Conservation (phyloP, 2,888 invertebrate species). For the Sphinx pinastri region DNA sequence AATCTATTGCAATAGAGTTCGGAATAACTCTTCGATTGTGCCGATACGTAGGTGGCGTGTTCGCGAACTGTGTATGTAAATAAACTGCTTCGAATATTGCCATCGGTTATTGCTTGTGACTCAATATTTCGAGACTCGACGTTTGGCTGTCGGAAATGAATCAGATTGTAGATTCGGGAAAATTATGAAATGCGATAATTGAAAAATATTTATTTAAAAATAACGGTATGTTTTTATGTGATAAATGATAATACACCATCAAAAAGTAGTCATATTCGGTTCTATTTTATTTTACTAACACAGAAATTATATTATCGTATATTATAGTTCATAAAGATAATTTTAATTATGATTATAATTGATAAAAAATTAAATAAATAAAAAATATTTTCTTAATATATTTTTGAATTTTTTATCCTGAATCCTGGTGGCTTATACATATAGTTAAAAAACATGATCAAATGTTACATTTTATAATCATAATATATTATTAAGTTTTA, state of each 20-base stretch:
- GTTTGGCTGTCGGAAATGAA: constrained; percentile 25
- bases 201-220: background rate
- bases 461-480: too few relatives aligned
- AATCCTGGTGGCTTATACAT: too few relatives aligned
- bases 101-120: constrained; percentile 43
- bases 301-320: background rate
- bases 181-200: background rate
- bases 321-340: too few relatives aligned
- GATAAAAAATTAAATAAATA: too few relatives aligned
- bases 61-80: constrained; percentile 44
- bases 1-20: constrained; percentile 57
- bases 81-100: constrained; percentile 48
- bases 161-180: constrained; percentile 19
- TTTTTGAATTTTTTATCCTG: too few relatives aligned
- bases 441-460: too few relatives aligned
- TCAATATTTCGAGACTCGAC: constrained; percentile 31
- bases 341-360: too few relatives aligned
- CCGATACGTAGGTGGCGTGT: constrained; percentile 44
- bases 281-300: background rate
- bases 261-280: background rate
- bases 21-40: constrained; percentile 52
- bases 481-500: too few relatives aligned
- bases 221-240: background rate
- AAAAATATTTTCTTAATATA: too few relatives aligned
- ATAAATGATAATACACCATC: too few relatives aligned